A percentile compares a stretch with the other conserved stretches of the same genome.
phyloP scores from a whole-genome alignment of 2,888 invertebrate species.

The Lasioglossum vierecki region DNA sequence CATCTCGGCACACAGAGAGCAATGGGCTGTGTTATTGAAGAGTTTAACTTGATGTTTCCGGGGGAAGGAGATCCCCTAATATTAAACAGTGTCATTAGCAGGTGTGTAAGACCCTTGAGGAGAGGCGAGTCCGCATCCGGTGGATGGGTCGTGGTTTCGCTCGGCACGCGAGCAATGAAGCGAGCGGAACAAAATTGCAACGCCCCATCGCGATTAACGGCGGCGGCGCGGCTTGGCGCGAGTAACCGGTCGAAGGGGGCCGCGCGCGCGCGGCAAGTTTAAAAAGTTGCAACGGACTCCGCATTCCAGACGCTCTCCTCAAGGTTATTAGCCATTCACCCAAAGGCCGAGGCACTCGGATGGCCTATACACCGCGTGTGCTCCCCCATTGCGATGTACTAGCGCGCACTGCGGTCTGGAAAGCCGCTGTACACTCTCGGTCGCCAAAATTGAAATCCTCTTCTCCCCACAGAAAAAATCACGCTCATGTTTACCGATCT shows the following conservation, averaged over 20 bases:
- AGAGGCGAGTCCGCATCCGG: conserved; percentile 1
- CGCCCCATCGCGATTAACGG: conserved; percentile 17
- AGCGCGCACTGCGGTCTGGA: not conserved
- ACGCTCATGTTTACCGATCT: not conserved
- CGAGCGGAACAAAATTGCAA: conserved; percentile 19
- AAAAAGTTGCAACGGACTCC: conserved; percentile 73
- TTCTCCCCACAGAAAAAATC: not conserved
- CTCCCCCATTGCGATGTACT: not conserved
- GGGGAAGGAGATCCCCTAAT: not conserved
- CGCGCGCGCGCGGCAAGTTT: conserved; percentile 43
- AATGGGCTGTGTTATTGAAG: not conserved
- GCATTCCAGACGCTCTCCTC: conserved; percentile 77
- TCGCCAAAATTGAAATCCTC: not conserved
- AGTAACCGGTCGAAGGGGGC: conserved; percentile 9
- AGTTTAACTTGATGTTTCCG: not conserved
- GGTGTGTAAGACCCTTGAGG: conserved; percentile 17
- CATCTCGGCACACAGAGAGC: not conserved
- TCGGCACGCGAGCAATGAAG: conserved; percentile 4
- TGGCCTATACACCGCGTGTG: conserved; percentile 42
- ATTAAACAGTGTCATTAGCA: conserved; percentile 37
- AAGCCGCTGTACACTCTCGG: not conserved
- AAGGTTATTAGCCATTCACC: conserved; percentile 79
- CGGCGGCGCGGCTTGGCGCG: not conserved
- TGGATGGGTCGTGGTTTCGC: not conserved
- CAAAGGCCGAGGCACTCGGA: conserved; percentile 75